phyloP scores from a whole-genome alignment of 2,113 vertebrate genomes.

The Psittacula cyanocephala region DNA sequence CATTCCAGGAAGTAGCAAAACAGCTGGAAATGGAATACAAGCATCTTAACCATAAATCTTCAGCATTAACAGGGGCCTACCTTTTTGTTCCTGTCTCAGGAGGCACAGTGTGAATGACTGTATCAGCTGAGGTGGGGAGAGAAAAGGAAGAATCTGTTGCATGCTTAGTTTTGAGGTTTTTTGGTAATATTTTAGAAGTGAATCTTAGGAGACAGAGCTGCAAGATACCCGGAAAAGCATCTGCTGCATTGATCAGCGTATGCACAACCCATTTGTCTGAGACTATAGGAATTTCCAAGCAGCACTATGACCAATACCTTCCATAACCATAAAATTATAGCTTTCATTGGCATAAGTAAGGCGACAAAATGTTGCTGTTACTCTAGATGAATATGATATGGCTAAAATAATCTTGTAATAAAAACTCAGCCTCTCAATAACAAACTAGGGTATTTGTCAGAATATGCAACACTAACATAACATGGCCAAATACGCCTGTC shows the following conservation, averaged over 20 bases:
- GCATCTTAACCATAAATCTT: background rate
- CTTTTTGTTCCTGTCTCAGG: background rate
- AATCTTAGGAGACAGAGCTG: background rate
- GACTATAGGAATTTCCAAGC: background rate
- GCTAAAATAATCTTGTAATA: background rate
- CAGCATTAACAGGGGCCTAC: background rate
- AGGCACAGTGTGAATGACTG: background rate
- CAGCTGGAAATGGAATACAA: background rate
- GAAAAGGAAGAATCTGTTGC: background rate
- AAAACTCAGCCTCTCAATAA: background rate
- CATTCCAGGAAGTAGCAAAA: background rate
- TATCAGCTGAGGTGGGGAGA: background rate
- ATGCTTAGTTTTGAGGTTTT: background rate
- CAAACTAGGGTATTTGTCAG: background rate
- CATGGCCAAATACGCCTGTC: background rate
- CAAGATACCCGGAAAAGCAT: background rate
- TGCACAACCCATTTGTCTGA: background rate
- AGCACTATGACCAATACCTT: background rate
- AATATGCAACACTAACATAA: background rate
- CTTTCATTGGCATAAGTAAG: background rate
- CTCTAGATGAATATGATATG: background rate
- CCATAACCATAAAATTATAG: background rate
- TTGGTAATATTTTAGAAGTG: background rate
- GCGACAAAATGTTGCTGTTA: background rate
- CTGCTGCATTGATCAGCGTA: background rate